Evolutionary conservation across 1,140 invertebrate genomes (phyloP).

Genomic region (Choristoneura fumiferana): DNA sequence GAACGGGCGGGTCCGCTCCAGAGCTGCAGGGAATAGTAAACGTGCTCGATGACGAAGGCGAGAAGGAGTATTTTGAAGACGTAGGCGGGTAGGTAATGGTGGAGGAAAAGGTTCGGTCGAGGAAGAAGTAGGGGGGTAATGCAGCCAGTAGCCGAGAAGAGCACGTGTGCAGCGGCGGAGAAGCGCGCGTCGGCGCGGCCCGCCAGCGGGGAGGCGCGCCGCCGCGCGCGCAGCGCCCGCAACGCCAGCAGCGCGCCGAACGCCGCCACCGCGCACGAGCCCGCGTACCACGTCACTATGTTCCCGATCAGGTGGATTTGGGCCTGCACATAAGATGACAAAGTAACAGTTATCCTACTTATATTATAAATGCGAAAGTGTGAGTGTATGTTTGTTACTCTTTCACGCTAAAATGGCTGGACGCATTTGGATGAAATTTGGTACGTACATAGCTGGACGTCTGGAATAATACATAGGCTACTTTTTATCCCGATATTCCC

Average conservation of each 20-base stretch:
- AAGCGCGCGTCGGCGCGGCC: constrained; percentile 85
- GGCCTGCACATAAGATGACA: no score
- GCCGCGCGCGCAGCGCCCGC: constrained; percentile 88
- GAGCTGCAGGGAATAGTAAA: constrained; percentile 81
- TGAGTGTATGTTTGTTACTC: no score
- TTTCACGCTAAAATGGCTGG: no score
- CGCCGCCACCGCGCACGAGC: constrained; percentile 82
- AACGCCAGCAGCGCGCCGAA: constrained; percentile 85
- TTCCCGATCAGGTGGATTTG: constrained; percentile 98
- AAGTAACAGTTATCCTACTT: no score
- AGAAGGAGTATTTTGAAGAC: constrained; percentile 91
- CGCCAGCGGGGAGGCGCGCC: constrained; percentile 87
- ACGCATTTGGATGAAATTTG: no score
- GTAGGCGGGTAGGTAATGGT: constrained; percentile 96
- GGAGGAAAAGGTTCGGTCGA: constrained; percentile 95
- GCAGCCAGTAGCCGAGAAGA: constrained; percentile 91
- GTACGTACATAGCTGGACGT: no score
- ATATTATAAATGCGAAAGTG: no score
- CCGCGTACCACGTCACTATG: constrained; percentile 92
- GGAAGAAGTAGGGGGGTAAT: constrained; percentile 96
- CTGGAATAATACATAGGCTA: no score
- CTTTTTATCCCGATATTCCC: no score
- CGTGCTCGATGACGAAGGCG: constrained; percentile 89
- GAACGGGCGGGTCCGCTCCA: constrained; percentile 71
- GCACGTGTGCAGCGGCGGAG: constrained; percentile 84